Percentiles rank a stretch among this genome's conserved stretches.
These are phyloP conservation scores for Aplodontia rufa DNA, from an alignment of 2,113 vertebrate genomes.

Conservation along the genomic window DNA sequence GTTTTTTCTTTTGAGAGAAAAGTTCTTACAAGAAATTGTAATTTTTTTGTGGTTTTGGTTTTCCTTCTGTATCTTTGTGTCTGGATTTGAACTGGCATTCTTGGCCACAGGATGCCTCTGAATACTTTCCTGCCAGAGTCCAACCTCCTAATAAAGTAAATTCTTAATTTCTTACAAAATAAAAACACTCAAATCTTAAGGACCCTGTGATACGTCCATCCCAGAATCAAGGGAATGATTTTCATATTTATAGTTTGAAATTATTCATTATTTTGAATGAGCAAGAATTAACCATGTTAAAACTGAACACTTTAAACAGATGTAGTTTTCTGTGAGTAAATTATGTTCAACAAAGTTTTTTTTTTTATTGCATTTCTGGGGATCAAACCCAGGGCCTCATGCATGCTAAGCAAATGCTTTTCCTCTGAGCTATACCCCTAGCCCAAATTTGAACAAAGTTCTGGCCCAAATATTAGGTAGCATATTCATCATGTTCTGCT, in stretches of 20 bases:
- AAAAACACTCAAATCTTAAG: neutral
- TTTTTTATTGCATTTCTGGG: neutral
- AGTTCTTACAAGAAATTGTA: too few relatives aligned
- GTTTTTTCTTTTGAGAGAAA: too few relatives aligned
- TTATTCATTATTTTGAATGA: neutral
- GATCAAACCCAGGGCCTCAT: neutral
- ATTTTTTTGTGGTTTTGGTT: too few relatives aligned
- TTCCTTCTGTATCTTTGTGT: too few relatives aligned
- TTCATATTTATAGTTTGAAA: slow-evolving; percentile 11
- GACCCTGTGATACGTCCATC: neutral
- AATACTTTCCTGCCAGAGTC: neutral
- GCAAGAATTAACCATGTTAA: slow-evolving; percentile 2
- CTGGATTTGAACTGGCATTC: neutral
- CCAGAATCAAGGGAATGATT: neutral
- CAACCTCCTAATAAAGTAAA: neutral
- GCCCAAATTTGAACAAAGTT: neutral
- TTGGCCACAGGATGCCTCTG: neutral
- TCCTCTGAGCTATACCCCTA: neutral
- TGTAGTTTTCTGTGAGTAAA: neutral
- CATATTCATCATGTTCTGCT: neutral
- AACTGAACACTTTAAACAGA: neutral
- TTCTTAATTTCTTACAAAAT: neutral
- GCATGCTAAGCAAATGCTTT: neutral
- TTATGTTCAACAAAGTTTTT: neutral
- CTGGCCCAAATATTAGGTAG: neutral